Conservation (phyloP, 2,888 invertebrate genomes). For the Bembecia ichneumoniformis region DNA sequence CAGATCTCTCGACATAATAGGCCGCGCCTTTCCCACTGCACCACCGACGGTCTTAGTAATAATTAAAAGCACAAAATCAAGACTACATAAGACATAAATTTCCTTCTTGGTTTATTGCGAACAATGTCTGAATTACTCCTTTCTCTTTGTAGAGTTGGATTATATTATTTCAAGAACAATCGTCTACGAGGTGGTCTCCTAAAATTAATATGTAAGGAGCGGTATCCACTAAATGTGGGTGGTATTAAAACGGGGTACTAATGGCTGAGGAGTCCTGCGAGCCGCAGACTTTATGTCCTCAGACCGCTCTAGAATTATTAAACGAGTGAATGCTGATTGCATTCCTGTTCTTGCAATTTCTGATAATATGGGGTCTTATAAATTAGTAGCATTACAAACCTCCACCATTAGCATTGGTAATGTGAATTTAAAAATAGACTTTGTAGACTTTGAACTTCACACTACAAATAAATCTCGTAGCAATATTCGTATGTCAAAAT, state of each 20-base stretch:
- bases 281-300: constrained; percentile 65
- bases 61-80: too few relatives aligned
- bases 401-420: not conserved
- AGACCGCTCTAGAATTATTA: constrained; percentile 67
- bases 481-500: too few relatives aligned
- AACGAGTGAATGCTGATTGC: constrained; percentile 65
- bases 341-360: constrained; percentile 28
- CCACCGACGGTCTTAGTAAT: too few relatives aligned
- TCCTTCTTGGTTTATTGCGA: too few relatives aligned
- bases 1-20: too few relatives aligned
- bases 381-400: not conserved
- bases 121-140: too few relatives aligned
- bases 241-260: constrained; percentile 62
- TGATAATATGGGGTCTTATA: not conserved
- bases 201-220: constrained; percentile 63
- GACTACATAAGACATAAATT: too few relatives aligned
- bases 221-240: constrained; percentile 50
- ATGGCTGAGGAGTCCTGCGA: constrained; percentile 33
- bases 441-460: too few relatives aligned
- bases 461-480: too few relatives aligned
- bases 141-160: too few relatives aligned
- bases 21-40: too few relatives aligned
- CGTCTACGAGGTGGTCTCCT: constrained; percentile 19
- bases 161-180: constrained; percentile 13
- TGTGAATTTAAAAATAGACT: too few relatives aligned